Conservation (phyloP, 64 coral and sea anemone genomes). For the Platygyra sinensis region DNA sequence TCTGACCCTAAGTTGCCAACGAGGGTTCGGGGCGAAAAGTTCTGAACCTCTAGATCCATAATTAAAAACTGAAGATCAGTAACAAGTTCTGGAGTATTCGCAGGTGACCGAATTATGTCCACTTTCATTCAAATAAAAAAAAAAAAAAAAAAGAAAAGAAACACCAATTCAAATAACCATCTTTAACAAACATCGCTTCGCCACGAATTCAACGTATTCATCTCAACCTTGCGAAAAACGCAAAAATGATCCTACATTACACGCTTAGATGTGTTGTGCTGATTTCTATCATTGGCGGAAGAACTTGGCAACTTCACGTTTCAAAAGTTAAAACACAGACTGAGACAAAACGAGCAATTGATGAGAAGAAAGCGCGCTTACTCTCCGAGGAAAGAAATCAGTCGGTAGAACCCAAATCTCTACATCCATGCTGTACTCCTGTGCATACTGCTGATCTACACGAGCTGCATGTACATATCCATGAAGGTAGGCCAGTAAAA, state of each 20-base stretch:
- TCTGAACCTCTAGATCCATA: too few species aligned
- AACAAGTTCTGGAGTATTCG: background rate
- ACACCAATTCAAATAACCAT: too few species aligned
- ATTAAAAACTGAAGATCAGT: background rate
- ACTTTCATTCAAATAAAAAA: background rate
- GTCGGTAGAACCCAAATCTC: background rate
- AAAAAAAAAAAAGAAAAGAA: background rate
- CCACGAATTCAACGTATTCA: too few species aligned
- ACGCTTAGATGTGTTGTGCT: background rate
- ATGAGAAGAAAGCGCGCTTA: background rate
- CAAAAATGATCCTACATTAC: background rate
- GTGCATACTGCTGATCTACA: background rate
- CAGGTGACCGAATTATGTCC: background rate
- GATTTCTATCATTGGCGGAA: background rate
- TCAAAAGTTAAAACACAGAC: background rate
- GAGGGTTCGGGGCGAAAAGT: too few species aligned
- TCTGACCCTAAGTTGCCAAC: too few species aligned
- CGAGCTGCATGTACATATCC: background rate
- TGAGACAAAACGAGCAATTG: background rate
- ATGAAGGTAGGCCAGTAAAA: background rate
- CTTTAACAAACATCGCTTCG: too few species aligned
- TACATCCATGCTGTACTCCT: background rate
- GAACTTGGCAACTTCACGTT: background rate
- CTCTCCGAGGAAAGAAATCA: background rate
- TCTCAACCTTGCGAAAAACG: too few species aligned